These are phyloP conservation scores for Pelochelys cantorii DNA, from an alignment of 2,797 vertebrate species.

Conservation along the genomic window DNA sequence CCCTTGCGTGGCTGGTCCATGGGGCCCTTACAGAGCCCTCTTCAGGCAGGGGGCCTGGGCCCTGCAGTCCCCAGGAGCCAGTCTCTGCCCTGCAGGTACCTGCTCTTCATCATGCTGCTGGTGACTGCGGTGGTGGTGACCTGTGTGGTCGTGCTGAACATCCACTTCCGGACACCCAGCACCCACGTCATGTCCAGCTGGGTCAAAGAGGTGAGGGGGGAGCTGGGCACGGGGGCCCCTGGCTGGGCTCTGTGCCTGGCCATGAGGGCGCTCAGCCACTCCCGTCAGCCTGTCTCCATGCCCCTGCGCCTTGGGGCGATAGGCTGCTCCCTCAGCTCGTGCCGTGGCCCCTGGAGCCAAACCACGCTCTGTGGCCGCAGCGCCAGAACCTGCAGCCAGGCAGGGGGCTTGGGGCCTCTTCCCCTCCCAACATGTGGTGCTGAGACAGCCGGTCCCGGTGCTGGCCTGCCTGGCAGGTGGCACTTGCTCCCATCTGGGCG, in stretches of 20 bases:
- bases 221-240: neutral
- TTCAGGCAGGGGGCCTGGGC: neutral
- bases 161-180: constrained; percentile 96
- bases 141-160: constrained; percentile 92
- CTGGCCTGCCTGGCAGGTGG: too few species aligned
- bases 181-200: constrained; percentile 92
- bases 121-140: constrained; percentile 92
- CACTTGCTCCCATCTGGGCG: too few species aligned
- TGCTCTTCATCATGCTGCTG: constrained; percentile 97
- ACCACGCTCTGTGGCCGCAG: neutral
- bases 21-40: neutral
- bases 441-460: too few species aligned
- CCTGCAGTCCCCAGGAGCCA: too few species aligned
- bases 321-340: neutral
- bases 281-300: too few species aligned
- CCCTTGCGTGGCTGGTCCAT: neutral
- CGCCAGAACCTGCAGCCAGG: neutral
- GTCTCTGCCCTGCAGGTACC: constrained; percentile 82
- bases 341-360: neutral
- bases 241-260: neutral
- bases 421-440: too few species aligned
- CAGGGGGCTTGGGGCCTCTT: too few species aligned
- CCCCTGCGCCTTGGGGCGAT: neutral
- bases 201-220: constrained; percentile 86
- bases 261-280: neutral